Evolutionary conservation across 2,113 vertebrate species (phyloP), one percentile per base, ranked within the genome.

Genomic region (Chaetodon trifascialis): DNA sequence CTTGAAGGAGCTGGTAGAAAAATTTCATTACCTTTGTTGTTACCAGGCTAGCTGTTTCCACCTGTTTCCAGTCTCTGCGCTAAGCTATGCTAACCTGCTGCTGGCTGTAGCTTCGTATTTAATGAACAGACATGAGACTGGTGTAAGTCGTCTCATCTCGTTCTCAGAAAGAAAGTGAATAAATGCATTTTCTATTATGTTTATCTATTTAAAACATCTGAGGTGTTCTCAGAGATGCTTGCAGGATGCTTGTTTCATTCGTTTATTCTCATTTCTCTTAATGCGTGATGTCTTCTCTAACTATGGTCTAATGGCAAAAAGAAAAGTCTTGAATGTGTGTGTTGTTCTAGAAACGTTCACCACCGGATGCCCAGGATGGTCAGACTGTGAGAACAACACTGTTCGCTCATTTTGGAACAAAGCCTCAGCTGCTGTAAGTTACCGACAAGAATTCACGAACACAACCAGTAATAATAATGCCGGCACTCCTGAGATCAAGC

Each of bases 321-420:
- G 3, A 15, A 15, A 38, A 73, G 42, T 46, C 4, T 7, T 40
- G 15, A 44, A 59, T n/a, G 19, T 63, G 36, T 68, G 17, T 85
- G 15, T 75, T 40, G 74, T 75, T 52, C 15, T n/a, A 95, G 94
- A 93, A 82, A 95, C 90, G 0, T 89, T 93, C 67, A 92, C 90
- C 0, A 74, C 63, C 11, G 86, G 1, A 56, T 95, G 94, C 80
- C 94, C 94, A 4, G 36, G 2, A 25, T 94, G 93, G 93, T 7
- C 0, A 0, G 36, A 85, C 0, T 94, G 94, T 47, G 63, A 12
- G 4, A 86, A 92, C 76, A 94, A 94, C 76, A 40, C 94, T 0
- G 84, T 91, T 1, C 52, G 74, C 49, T 94, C 94, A 1, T 95
- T 95, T 71, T 95, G 95, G 95, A 80, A 19, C 0, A 14, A 54